Evolutionary conservation across 2,113 vertebrate species (phyloP), one percentile per base, ranked within the genome.

Genomic region (Pedetes capensis): DNA sequence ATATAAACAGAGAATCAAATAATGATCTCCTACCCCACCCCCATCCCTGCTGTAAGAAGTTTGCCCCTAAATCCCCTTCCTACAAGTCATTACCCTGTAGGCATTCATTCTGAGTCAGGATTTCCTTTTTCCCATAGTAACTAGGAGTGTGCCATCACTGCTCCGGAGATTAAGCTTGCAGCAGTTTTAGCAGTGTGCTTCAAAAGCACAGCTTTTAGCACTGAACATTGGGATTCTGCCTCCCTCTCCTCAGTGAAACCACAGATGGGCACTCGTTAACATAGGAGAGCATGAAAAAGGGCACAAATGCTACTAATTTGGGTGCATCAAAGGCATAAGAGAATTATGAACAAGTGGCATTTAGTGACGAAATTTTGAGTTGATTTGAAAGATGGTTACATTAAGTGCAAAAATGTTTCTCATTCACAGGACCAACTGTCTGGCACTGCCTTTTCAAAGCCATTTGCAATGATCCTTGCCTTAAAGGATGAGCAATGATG

Each of bases 101-200:
- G 61, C 79, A 84, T 87, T 81, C 55, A 51, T 53, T 66, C 0
- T 8, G 3, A 96, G 86, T 79, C 0, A 68, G 76, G 71, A 71
- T 95, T 96, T 87, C 68, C 75, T 87, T 71, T 75, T 97, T 97
- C 92, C 96, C 95, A 0, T 17, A 95, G 96, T 93, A 97, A 96
- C 95, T 94, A 76, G 72, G 91, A 88, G 69, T 59, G 44, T 89
- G 55, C 55, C 81, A 3, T 86, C 39, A 6, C 37, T 87, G 66
- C 92, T 85, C 79, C 66, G 9, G 71, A 92, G 37, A 78, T 64
- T 39, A 27, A 42, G 92, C 57, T 81, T 92, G 92, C 96, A 96
- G 89, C 97, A 84, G 84, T 91, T 68, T 85, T 96, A 39, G 74
- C 89, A 39, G 13, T 95, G 92, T 47, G 72, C 95, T 94, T 91